phyloP scores from a whole-genome alignment of 2,888 invertebrate species.

The Erpobdella octoculata region DNA sequence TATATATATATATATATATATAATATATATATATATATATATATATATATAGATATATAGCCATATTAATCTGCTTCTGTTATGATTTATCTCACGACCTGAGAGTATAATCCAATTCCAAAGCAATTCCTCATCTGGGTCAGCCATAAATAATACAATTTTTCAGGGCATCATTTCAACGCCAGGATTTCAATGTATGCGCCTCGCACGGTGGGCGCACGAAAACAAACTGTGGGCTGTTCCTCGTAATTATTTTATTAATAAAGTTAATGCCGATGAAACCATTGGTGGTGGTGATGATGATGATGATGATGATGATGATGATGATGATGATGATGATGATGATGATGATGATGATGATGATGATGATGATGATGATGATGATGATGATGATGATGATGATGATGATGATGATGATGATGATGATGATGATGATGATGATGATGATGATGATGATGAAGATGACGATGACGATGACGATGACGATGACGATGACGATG shows the following conservation, averaged over 20 bases:
- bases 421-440: constrained; percentile 16
- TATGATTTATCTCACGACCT: neutral
- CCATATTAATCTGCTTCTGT: neutral
- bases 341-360: neutral
- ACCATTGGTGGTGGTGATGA: neutral
- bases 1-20: too few relatives aligned
- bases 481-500: constrained; percentile 35
- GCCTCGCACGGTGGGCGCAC: too few relatives aligned
- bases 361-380: neutral
- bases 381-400: neutral
- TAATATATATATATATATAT: neutral
- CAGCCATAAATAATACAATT: constrained; percentile 1
- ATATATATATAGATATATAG: neutral
- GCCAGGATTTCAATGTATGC: neutral
- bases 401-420: constrained; percentile 22
- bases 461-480: constrained; percentile 30
- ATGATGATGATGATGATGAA: constrained; percentile 20
- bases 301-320: constrained; percentile 22
- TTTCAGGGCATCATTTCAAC: neutral
- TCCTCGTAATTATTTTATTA: neutral
- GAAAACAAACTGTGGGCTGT: neutral
- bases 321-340: neutral
- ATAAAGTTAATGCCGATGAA: neutral
- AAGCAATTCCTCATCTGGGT: constrained; percentile 3
- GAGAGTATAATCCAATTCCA: constrained; percentile 3